Base-by-base conservation (phyloP, 1,140 invertebrate species). In the Neodiprion pinetum region DNA sequence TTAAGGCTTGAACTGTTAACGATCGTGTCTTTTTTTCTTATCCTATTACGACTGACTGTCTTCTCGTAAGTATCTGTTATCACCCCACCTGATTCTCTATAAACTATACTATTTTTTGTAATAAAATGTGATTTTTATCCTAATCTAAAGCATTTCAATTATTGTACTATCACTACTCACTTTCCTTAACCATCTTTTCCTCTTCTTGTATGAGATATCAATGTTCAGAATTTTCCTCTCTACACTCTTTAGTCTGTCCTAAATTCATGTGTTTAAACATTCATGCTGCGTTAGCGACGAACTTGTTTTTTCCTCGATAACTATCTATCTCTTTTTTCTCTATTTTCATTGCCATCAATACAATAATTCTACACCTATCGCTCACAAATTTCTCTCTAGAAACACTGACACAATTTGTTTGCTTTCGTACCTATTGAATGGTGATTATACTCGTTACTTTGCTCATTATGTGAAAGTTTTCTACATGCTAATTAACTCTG, bases 111-210 rank as follows among this genome's bases (percentile, higher is more conserved):
- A 40, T 61, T 61, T 61, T 40, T 61, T 61, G n/a, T 61, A 61
- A 61, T 61, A 61, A 61, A 61, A 61, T 61, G 53, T 61, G 53
- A 61, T 61, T 61, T 61, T 61, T 61, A 61, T 61, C 53, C 53
- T 61, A 61, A 61, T 61, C n/a, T 40, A 40, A 40, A 40, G 28
- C 28, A 40, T 40, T 40, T 40, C 28, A 40, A 40, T 61, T 61
- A 61, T 61, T 61, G 28, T 17, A 61, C 5, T 61, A 61, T 0
- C 4, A 4, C n/a, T 61, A 61, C 9, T 17, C n/a, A 61, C 53
- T 61, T 17, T 61, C 7, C 53, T 17, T 61, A 5, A 61, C 53
- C n/a, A 61, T 61, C 9, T 8, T 61, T 17, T 61, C 53, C n/a
- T 14, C 11, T 61, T 40, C 28, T 40, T 40, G 5, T 5, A 40